Conservation (phyloP, 1,140 invertebrate genomes). For the Drosophila ambigua region DNA sequence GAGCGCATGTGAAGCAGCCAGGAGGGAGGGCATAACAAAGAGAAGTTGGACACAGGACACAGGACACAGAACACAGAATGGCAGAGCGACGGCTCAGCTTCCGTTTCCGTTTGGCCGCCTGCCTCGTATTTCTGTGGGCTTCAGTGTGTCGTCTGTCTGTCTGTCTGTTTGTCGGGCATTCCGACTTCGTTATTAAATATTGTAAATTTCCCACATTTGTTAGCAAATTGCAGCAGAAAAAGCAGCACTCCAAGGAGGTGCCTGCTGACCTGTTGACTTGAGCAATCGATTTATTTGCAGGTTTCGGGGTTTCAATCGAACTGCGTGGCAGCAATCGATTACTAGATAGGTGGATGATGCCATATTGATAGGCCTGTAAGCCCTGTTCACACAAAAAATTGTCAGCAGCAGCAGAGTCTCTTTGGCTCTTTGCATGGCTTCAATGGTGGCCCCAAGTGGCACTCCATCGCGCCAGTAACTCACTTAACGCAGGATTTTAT, state of each 20-base stretch:
- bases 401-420: constrained; percentile 13
- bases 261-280: constrained; percentile 8
- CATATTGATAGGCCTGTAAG: constrained; percentile 12
- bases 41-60: background rate
- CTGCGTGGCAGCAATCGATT: constrained; percentile 39
- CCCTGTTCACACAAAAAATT: constrained; percentile 27
- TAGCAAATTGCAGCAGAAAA: no score
- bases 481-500: constrained; percentile 4
- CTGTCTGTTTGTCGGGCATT: constrained; percentile 1
- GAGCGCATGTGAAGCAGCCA: background rate
- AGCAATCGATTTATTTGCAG: constrained; percentile 10
- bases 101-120: constrained; percentile 28
- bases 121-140: no score
- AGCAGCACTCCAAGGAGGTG: background rate
- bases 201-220: constrained; percentile 21
- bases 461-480: constrained; percentile 40
- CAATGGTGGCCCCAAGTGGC: constrained; percentile 14
- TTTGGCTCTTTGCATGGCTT: no score
- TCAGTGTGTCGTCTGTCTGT: background rate
- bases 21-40: constrained; percentile 1
- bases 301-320: constrained; percentile 28
- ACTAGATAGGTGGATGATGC: background rate
- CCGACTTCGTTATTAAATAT: constrained; percentile 33
- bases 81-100: constrained; percentile 30
- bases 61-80: no score